Evolutionary conservation across 2,797 vertebrate genomes (phyloP).

Genomic region (Hippocampus kuda): DNA sequence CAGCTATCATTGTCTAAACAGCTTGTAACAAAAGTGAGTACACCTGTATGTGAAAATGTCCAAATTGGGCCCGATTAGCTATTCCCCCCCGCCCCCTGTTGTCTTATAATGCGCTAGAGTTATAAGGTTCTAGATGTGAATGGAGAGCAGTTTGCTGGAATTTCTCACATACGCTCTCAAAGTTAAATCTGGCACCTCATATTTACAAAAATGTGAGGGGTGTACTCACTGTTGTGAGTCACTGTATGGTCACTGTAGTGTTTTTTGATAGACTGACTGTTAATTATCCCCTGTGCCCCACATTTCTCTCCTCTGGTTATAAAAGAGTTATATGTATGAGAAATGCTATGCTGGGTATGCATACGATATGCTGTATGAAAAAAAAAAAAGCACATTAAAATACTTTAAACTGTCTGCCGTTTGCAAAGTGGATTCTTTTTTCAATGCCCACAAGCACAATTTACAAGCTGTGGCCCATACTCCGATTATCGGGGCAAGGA

Average conservation of each 20-base stretch:
- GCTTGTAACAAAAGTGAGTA: neutral
- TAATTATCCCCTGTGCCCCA: conserved; percentile 59
- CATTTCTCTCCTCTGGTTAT: conserved; percentile 50
- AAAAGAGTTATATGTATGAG: conserved; percentile 68
- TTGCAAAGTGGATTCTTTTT: conserved; percentile 41
- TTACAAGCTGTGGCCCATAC: conserved; percentile 17
- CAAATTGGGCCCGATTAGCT: conserved; percentile 18
- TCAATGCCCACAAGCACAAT: conserved; percentile 27
- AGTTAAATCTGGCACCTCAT: neutral
- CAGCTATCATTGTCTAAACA: neutral
- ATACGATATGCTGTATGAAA: conserved; percentile 71
- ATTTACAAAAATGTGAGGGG: neutral
- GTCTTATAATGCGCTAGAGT: too few relatives aligned
- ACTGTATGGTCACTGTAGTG: conserved; percentile 41
- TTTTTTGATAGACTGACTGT: conserved; percentile 63
- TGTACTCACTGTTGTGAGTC: neutral
- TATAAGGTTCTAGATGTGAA: conserved; percentile 16
- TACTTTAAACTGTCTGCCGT: conserved; percentile 61
- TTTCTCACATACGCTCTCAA: neutral
- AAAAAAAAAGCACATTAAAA: conserved; percentile 68
- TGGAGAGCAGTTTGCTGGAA: conserved; percentile 12
- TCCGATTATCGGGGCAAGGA: conserved; percentile 37
- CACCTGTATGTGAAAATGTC: neutral
- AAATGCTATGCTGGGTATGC: conserved; percentile 69
- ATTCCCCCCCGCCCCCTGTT: conserved; percentile 10